These are phyloP conservation scores for Macrophya annulata DNA, from an alignment of 2,888 invertebrate species.

Conservation along the genomic window DNA sequence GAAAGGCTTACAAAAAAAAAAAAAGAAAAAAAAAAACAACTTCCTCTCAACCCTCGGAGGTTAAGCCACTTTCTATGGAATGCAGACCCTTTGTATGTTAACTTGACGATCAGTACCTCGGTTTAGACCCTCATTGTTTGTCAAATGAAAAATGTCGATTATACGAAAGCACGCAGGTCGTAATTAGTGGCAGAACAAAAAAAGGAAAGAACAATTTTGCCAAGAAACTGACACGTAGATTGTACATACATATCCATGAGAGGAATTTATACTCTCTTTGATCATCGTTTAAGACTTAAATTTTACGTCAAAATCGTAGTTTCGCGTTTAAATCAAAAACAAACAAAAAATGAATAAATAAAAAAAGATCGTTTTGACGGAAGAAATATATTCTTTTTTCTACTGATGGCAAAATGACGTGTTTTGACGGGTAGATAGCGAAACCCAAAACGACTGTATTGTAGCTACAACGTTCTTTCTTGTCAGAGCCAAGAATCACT, in stretches of 20 bases:
- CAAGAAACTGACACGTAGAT: constrained; percentile 1
- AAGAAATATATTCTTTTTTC: not conserved
- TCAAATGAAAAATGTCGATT: constrained; percentile 24
- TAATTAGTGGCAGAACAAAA: not conserved
- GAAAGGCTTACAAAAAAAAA: constrained; percentile 32
- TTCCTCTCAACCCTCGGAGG: not conserved
- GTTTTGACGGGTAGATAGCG: not conserved
- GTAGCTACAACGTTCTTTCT: not conserved
- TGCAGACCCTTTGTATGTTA: constrained; percentile 13
- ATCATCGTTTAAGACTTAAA: constrained; percentile 4
- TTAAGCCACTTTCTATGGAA: constrained; percentile 24
- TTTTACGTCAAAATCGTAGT: not conserved
- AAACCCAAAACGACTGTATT: not conserved
- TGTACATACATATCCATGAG: not conserved
- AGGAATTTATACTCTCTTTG: not conserved
- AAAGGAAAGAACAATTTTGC: not conserved
- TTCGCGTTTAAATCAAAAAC: not conserved
- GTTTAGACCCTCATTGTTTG: constrained; percentile 31
- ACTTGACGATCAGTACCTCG: constrained; percentile 28
- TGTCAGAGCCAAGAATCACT: constrained; percentile 1
- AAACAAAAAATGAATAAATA: no score
- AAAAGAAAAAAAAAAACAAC: not conserved
- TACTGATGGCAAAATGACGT: not conserved
- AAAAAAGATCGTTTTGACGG: not conserved
- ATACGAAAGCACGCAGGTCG: not conserved